Percentiles rank a stretch among this genome's conserved stretches.
Evolutionary conservation across 2,888 invertebrate species (phyloP).

Genomic region (Chloromyia formosa): DNA sequence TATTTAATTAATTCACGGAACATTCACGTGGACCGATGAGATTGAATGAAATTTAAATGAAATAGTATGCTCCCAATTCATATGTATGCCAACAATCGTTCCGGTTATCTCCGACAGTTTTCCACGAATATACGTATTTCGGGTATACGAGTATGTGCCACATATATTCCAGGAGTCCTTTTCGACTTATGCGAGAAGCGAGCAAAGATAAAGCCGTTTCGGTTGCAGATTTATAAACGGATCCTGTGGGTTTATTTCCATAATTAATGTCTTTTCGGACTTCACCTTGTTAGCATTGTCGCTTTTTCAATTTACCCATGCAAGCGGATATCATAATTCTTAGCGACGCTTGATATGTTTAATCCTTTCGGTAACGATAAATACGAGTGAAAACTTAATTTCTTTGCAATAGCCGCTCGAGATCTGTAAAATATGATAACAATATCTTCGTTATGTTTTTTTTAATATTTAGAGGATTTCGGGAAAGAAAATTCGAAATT

Average conservation of each 20-base stretch:
- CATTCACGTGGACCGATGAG: not conserved
- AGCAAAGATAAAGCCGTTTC: conserved; percentile 39
- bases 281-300: conserved; percentile 42
- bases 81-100: conserved; percentile 6
- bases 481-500: too few species aligned
- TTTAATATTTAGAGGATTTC: too few species aligned
- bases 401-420: too few species aligned
- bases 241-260: conserved; percentile 43
- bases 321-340: conserved; percentile 39
- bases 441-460: too few species aligned
- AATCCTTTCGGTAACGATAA: not conserved
- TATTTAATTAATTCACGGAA: not conserved
- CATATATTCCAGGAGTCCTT: not conserved
- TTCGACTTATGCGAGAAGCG: conserved; percentile 15
- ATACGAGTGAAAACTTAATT: too few species aligned
- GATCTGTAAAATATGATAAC: too few species aligned
- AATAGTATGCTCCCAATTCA: conserved; percentile 1
- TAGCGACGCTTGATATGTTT: conserved; percentile 5
- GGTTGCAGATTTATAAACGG: conserved; percentile 40
- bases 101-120: conserved; percentile 10
- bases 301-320: conserved; percentile 41
- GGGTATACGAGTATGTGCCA: too few species aligned
- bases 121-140: conserved; percentile 15
- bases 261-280: conserved; percentile 43
- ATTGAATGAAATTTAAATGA: conserved; percentile 25